Percentiles rank a stretch among this genome's conserved stretches.
Evolutionary conservation across 2,888 invertebrate species (phyloP).

Genomic region (Cylindroiulus punctatus): DNA sequence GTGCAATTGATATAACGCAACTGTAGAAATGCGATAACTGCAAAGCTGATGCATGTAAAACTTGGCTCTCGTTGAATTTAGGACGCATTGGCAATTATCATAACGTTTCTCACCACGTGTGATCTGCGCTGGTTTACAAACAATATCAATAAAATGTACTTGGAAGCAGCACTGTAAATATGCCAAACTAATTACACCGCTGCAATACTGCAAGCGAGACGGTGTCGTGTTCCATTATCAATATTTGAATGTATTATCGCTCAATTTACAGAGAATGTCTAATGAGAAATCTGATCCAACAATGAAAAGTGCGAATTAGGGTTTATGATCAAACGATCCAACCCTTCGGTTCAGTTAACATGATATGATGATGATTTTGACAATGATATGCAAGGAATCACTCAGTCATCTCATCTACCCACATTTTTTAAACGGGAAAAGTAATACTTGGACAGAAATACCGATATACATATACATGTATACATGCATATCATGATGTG

Average conservation of each 20-base stretch:
- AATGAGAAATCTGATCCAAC: neutral
- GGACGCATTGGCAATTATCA: neutral
- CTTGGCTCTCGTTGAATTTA: neutral
- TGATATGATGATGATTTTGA: too few relatives aligned
- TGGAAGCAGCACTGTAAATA: neutral
- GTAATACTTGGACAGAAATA: too few relatives aligned
- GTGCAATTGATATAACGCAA: too few relatives aligned
- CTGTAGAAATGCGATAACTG: too few relatives aligned
- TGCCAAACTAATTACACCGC: slow-evolving; percentile 14
- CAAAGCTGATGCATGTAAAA: neutral
- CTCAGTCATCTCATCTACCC: too few relatives aligned
- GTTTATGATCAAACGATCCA: too few relatives aligned
- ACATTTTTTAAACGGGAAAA: too few relatives aligned
- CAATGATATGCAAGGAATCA: too few relatives aligned
- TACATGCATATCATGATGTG: too few relatives aligned
- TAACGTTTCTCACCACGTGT: neutral
- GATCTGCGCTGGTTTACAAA: slow-evolving; percentile 9
- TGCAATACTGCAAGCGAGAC: neutral
- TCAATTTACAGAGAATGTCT: neutral
- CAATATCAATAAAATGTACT: neutral
- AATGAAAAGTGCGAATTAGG: too few relatives aligned
- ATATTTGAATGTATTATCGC: neutral
- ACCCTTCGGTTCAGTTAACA: too few relatives aligned
- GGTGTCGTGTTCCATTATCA: neutral
- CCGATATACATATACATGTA: too few relatives aligned